Evolutionary conservation across 1,140 invertebrate genomes (phyloP), one percentile per base, ranked within the genome.

Genomic region (Ruditapes philippinarum): DNA sequence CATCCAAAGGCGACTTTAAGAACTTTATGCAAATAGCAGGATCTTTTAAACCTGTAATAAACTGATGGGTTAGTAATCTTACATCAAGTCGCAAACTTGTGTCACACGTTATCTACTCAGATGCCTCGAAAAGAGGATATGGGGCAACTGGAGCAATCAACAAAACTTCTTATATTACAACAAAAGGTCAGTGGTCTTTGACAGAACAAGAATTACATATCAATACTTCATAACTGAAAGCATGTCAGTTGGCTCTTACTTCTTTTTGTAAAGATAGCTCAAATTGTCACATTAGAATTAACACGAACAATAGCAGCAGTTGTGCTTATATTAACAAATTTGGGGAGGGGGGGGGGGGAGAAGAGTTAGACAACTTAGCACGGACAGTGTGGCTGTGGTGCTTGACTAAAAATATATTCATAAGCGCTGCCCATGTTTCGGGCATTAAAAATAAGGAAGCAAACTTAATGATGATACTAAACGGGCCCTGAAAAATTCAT

Each of bases 191-290:
- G 4, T 40, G 73, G 73, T 11, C 38, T 25, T 36, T 9, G 42
- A 40, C 4, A 9, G 73, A 76, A 49, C 38, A 49, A n/a, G 22
- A 25, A 3, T 40, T 76, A n/a, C 73, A 76, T 49, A 76, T 76
- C 5, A 76, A 76, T 38, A 11, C 45, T 14, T 40, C 45, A 49
- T 36, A 76, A 49, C 42, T 76, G 3, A 76, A 76, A 76, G 73
- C 73, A 12, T 76, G 42, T 49, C 73, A 76, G 42, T 76, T 76
- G 25, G 45, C 73, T 76, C 9, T 76, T 17, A 42, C 45, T 7
- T 40, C 73, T 9, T 76, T 49, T 49, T 76, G 73, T 49, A 76
- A 76, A 76, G 38, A 28, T 49, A n/a, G 42, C 36, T 45, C 5
- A 42, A 76, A 76, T 45, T 11, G 5, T 4, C 73, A 76, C 45